Base-by-base conservation (phyloP, 2,888 invertebrate genomes). In the Aphidoletes aphidimyza region DNA sequence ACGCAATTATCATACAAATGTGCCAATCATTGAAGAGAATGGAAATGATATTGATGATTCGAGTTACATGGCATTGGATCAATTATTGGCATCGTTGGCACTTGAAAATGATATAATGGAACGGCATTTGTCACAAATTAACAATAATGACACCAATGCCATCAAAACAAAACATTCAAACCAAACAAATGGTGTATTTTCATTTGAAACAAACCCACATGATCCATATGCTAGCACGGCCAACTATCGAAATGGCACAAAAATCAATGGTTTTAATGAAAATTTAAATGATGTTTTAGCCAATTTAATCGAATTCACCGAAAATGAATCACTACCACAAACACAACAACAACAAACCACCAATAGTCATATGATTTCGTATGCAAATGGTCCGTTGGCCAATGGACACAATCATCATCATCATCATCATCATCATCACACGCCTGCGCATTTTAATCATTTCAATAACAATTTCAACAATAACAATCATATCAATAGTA, bases 261-360 rank as follows among this genome's bases (percentile, higher is more conserved):
- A 34, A 34, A 36, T 11, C 8, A 84, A 84, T 45, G 84, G 78
- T 1, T 30, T 30, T 9, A 30, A 83, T 30, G 36, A 45, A 17
- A 85, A 30, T 49, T 54, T 85, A 5, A 86, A 86, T 83, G 87
- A 87, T 84, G 87, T 87, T 1, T 86, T 87, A 45, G 87, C 87
- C 49, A 86, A 87, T 85, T 85, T 87, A 84, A 86, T 86, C 9
- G 87, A 87, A 84, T 87, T 86, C 59, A 86, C 86, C 36, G 85
- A 86, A 81, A 86, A 85, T 78, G 87, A 87, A 84, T 85, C 84
- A 17, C 26, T 85, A n/a, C 5, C 54, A 9, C 22, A 22, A 37
- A 84, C 86, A 83, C 86, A 86, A 85, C 85, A 81, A 8, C 85
- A 81, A 8, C 81, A 81, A 37, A 81, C 37, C 37, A 81, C 37